Evolutionary conservation across 2,113 vertebrate species (phyloP), one percentile per base, ranked within the genome.

Genomic region (Nannobrachium achirus): DNA sequence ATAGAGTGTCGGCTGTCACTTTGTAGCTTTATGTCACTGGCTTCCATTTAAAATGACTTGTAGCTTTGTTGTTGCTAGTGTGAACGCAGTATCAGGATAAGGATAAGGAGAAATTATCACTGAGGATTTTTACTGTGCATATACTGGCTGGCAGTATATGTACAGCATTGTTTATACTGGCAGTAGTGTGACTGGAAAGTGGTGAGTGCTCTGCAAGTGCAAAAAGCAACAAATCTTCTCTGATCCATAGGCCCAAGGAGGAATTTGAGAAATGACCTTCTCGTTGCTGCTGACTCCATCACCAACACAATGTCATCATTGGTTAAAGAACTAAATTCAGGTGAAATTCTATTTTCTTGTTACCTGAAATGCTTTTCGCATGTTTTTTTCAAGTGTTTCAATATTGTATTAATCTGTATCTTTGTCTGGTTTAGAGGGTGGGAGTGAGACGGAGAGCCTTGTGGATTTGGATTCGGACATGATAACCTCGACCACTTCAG

Each of bases 281-380:
- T 99, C 57, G 94, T 99, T 55, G 98, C 98, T 77, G 98, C 98
- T 61, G 98, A 99, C 91, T 99, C 98, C 64, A 99, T 99, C 84
- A 99, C 98, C 77, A 99, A 96, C 82, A 99, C 97, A 38, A 98
- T 99, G 98, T 99, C 97, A 8, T 99, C 96, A 53, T 91, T 99
- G 20, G 98, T 99, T 69, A 98, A 95, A 86, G 98, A 99, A 76
- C 93, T 99, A n/a, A 97, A 98, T 83, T 98, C 98, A 44, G 97
- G 98, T 98, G 83, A 79, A 90, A 86, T 20, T 41, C n/a, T 9
- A 2, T n/a, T n/a, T n/a, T n/a, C n/a, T n/a, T n/a, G n/a, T 7
- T 20, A 14, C 10, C 46, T 10, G 14, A 10, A 59, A 7, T 45
- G 18, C 19, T 7, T 33, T 41, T 20, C n/a, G n/a, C n/a, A n/a